Conservation (phyloP, 2,888 invertebrate species). For the Blera fallax region DNA sequence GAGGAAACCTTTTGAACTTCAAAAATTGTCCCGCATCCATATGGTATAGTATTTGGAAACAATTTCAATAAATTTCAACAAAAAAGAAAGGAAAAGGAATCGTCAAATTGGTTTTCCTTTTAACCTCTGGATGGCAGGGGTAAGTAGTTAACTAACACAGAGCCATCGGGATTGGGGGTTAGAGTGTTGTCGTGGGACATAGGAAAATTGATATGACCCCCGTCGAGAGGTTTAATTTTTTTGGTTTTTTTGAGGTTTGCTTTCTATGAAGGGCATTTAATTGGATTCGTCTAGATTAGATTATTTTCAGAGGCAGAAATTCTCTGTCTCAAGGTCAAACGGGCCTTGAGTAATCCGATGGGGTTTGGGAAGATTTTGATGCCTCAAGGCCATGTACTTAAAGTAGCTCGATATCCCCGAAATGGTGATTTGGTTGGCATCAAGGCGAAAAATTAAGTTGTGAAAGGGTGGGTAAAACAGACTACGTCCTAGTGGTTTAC, state of each 20-base stretch:
- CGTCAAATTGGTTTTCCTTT: slow-evolving; percentile 37
- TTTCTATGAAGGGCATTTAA: neutral
- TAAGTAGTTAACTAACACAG: neutral
- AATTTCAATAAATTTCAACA: slow-evolving; percentile 57
- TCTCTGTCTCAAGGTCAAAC: neutral
- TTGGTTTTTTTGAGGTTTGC: neutral
- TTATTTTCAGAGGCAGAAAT: slow-evolving; percentile 3
- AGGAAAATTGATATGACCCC: slow-evolving; percentile 7
- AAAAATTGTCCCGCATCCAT: slow-evolving; percentile 33
- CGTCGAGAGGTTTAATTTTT: neutral
- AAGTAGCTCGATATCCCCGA: too few relatives aligned
- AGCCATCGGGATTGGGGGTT: neutral
- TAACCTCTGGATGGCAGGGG: slow-evolving; percentile 12
- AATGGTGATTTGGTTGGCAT: too few relatives aligned
- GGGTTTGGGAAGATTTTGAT: too few relatives aligned
- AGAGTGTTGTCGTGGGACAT: neutral
- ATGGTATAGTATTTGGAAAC: slow-evolving; percentile 41
- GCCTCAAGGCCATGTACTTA: too few relatives aligned
- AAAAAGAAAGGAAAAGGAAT: slow-evolving; percentile 38
- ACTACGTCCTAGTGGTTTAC: too few relatives aligned
- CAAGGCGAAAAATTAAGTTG: too few relatives aligned
- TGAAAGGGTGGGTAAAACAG: too few relatives aligned
- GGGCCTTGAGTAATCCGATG: neutral
- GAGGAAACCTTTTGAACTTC: slow-evolving; percentile 44
- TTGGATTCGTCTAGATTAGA: neutral